Percentiles rank a stretch among this genome's conserved stretches.
phyloP scores from a whole-genome alignment of 1,140 invertebrate species.

The Drosophila murphyi region DNA sequence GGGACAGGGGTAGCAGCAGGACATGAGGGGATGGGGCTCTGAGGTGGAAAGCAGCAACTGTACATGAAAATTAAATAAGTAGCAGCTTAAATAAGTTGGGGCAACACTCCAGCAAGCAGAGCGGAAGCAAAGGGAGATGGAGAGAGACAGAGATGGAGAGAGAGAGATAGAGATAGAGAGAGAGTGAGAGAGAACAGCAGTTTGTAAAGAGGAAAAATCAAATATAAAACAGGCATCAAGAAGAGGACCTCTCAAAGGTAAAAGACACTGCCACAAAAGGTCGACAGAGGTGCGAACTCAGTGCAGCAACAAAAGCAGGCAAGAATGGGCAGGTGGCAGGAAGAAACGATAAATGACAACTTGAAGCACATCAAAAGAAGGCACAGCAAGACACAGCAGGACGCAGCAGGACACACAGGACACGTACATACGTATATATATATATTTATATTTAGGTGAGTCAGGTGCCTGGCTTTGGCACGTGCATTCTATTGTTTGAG shows the following conservation, averaged over 20 bases:
- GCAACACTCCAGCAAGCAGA: constrained; percentile 13
- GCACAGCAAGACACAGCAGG: constrained; percentile 6
- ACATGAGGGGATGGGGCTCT: background rate
- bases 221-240: constrained; percentile 43
- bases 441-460: background rate
- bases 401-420: background rate
- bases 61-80: constrained; percentile 82
- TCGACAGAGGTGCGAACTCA: constrained; percentile 33
- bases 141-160: constrained; percentile 16
- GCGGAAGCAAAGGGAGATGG: constrained; percentile 19
- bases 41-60: constrained; percentile 49
- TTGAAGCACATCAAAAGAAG: constrained; percentile 19
- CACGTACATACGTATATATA: background rate
- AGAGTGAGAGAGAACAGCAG: background rate
- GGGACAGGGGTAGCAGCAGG: constrained; percentile 13
- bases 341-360: constrained; percentile 6
- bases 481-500: constrained; percentile 32
- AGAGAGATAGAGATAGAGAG: background rate
- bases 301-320: constrained; percentile 29
- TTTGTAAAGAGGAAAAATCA: constrained; percentile 28
- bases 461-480: constrained; percentile 19
- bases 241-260: constrained; percentile 3
- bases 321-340: background rate
- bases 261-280: constrained; percentile 44
- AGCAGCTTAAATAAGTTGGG: constrained; percentile 72